A percentile compares a stretch with the other conserved stretches of the same genome.
Evolutionary conservation across 2,797 vertebrate genomes (phyloP).

Genomic region (Loriculus beryllinus): DNA sequence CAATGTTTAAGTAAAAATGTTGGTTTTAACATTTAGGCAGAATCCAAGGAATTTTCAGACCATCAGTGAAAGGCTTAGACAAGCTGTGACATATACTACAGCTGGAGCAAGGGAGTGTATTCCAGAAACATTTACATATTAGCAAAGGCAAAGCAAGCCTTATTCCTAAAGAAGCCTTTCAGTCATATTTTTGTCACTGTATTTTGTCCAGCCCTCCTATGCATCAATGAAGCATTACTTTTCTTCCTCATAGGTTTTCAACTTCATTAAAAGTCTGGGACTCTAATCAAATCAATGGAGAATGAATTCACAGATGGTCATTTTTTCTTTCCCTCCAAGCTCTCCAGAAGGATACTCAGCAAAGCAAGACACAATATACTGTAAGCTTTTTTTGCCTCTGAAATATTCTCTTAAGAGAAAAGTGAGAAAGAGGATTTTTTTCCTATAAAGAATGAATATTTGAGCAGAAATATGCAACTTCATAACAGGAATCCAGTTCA

Average conservation of each 20-base stretch:
- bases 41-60: background rate
- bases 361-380: background rate
- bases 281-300: background rate
- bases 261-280: background rate
- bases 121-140: background rate
- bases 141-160: background rate
- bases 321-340: background rate
- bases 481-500: background rate
- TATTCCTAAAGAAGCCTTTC: background rate
- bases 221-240: background rate
- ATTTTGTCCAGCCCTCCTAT: background rate
- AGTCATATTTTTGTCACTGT: background rate
- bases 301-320: background rate
- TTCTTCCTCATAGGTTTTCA: background rate
- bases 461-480: background rate
- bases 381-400: background rate
- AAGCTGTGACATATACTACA: background rate
- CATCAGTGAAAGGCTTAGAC: background rate
- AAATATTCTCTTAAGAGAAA: background rate
- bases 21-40: background rate
- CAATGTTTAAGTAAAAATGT: background rate
- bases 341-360: background rate
- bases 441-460: background rate
- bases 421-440: background rate
- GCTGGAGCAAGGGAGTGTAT: background rate